These are phyloP conservation scores for Eupithecia subfuscata DNA, from an alignment of 2,888 invertebrate genomes.

Conservation along the genomic window DNA sequence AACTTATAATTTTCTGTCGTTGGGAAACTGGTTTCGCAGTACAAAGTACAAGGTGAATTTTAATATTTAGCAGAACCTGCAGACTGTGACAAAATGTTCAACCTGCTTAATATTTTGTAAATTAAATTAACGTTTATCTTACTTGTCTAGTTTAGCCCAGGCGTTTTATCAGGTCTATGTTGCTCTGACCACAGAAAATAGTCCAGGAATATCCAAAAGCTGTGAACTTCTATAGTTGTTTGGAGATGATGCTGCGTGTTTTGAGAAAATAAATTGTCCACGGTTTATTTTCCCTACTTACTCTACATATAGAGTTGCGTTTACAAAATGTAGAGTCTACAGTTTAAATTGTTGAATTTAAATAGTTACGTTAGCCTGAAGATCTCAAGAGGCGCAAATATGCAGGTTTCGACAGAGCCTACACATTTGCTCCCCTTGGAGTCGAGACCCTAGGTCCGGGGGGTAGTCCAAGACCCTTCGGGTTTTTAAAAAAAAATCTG, in stretches of 20 bases:
- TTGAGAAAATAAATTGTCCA: no score
- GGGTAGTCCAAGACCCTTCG: no score
- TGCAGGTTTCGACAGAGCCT: no score
- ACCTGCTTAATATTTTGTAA: not conserved
- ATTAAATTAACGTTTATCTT: no score
- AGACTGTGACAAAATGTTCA: not conserved
- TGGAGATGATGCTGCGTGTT: no score
- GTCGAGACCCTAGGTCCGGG: no score
- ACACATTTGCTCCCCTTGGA: no score
- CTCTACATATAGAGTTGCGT: not conserved
- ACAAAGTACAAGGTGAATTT: slow-evolving; percentile 41
- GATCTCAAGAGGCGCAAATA: no score
- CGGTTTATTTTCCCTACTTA: no score
- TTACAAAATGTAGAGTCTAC: not conserved
- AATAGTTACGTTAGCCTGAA: no score
- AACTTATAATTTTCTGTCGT: slow-evolving; percentile 33
- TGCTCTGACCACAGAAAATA: not conserved
- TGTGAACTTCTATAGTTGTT: not conserved
- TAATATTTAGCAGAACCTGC: not conserved
- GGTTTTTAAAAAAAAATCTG: no score
- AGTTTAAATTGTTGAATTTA: no score
- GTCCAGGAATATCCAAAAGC: not conserved
- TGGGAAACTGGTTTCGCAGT: slow-evolving; percentile 38
- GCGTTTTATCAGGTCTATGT: not conserved
- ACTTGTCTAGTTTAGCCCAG: not conserved